These are phyloP conservation scores for Malurus leucopterus DNA, from an alignment of 2,797 vertebrate genomes.

Conservation along the genomic window DNA sequence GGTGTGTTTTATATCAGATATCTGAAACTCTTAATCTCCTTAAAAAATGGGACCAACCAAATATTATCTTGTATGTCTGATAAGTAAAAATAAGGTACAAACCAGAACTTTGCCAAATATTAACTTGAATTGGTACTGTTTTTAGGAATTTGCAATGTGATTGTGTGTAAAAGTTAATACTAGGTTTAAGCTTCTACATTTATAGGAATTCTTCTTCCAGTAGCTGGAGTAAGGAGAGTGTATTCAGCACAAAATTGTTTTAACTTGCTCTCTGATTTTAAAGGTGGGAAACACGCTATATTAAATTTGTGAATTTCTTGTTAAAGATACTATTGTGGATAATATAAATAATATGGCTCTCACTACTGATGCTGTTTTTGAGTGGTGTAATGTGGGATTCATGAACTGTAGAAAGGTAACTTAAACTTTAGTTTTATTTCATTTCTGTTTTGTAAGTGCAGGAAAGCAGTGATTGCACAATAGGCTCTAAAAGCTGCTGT, in stretches of 20 bases:
- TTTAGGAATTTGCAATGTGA: neutral
- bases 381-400: neutral
- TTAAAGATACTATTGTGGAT: neutral
- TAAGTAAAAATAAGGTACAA: neutral
- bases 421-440: neutral
- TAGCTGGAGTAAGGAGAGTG: neutral
- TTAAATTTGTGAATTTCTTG: neutral
- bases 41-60: neutral
- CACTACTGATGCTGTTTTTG: neutral
- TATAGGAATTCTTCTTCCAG: neutral
- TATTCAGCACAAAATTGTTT: neutral
- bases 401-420: neutral
- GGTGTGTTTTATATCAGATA: neutral
- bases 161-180: neutral
- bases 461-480: neutral
- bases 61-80: neutral
- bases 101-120: neutral
- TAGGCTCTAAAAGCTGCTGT: slow-evolving; percentile 7
- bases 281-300: neutral
- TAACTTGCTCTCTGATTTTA: neutral
- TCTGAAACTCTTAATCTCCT: neutral
- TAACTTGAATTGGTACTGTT: neutral
- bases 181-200: neutral
- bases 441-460: neutral
- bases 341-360: neutral